Base-by-base conservation (phyloP, 2,113 vertebrate species). In the Caloenas nicobarica region DNA sequence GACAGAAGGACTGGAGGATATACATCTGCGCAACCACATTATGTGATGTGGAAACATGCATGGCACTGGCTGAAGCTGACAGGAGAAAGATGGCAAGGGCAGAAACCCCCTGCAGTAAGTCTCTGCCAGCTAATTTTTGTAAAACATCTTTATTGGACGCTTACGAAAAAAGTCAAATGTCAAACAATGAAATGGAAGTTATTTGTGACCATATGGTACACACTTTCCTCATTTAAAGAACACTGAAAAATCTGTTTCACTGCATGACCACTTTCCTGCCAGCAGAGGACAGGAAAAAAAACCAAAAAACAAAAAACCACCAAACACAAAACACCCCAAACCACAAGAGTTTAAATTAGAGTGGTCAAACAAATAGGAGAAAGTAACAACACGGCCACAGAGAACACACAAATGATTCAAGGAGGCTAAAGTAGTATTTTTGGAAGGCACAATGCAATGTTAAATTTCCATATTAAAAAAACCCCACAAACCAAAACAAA, bases 261-360 rank as follows among this genome's bases (percentile, higher is more conserved):
- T 87, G 81, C 54, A 88, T 71, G 88, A 50, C 14, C 2, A 2
- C 26, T 60, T 13, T 91, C 38, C 78, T 85, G 78, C 74, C 91
- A 85, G 61, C 73, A 95, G 88, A 48, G 81, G 91, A 73, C 83
- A 92, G 89, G 40, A 85, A 89, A 14, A 73, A 91, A 58, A n/a
- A n/a, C n/a, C n/a, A n/a, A n/a, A 29, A 60, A 65, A 88, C 9
- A 53, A n/a, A n/a, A n/a, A n/a, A n/a, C n/a, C n/a, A n/a, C n/a
- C 15, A 91, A 85, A 46, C 44, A 46, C 38, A 46, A 46, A 46
- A 46, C 18, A 46, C 18, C 44, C 44, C 44, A 19, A 46, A 46
- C 44, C 8, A 10, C 2, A 23, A 80, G 15, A 11, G 29, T 62
- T 93, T 80, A 53, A 73, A 81, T 38, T 13, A 19, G 9, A 65